Evolutionary conservation across 2,797 vertebrate genomes (phyloP), one percentile per base, ranked within the genome.

Genomic region (Stomatorhinus walkeri): DNA sequence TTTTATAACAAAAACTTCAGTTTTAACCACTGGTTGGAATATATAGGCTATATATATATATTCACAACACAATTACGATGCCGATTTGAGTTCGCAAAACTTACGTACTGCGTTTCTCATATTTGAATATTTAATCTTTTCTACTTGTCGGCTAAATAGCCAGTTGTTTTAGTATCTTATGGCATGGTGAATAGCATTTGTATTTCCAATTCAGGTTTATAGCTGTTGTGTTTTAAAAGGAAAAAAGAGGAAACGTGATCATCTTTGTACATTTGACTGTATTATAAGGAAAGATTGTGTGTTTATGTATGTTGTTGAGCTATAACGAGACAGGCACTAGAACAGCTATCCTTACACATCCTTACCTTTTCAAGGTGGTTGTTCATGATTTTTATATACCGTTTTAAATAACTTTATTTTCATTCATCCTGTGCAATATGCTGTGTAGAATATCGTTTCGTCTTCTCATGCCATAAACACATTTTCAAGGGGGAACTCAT

Each of bases 121-220:
- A 97, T 99, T 99, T 99, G 97, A 98, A 97, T 98, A 98, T 98
- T 98, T 99, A 98, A 98, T 98, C 97, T 97, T 99, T 99, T 99
- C 96, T 99, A 98, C 97, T 99, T 97, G 98, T 99, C 96, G 88
- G 97, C 98, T 98, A 97, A 98, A 97, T 98, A 96, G 95, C 94
- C 95, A 97, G 97, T 98, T 98, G 98, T 99, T 99, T 99, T 99
- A 97, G 98, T 99, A 98, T 97, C 96, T 98, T 98, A 98, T 97
- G 98, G 98, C 98, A 99, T 99, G 98, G 98, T 97, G 98, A 96
- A 98, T 99, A 99, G 98, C 97, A 97, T 98, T 98, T 99, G 98
- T 99, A 99, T 98, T 96, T 96, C 96, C 93, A 94, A 96, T 96
- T 99, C 98, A 98, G 98, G 98, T 99, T 98, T 98, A 96, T 99